Evolutionary conservation across 1,140 invertebrate species (phyloP).

Genomic region (Drosophila mayri): DNA sequence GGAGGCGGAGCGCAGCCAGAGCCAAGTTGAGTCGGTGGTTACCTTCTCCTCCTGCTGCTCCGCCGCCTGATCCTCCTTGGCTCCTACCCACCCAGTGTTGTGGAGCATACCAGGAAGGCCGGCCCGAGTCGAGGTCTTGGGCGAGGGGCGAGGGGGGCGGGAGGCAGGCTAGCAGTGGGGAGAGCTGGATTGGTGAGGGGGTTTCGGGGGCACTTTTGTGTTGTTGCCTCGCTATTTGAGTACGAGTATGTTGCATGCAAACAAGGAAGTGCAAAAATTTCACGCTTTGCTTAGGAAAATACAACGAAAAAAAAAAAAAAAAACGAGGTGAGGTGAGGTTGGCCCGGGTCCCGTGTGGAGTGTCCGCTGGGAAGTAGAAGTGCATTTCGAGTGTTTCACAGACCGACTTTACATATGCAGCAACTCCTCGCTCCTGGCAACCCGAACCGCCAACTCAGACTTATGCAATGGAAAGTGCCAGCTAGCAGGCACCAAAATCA

Average conservation of each 20-base stretch:
- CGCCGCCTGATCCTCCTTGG: constrained; percentile 6
- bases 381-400: constrained; percentile 56
- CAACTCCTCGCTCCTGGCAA: constrained; percentile 14
- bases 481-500: constrained; percentile 39
- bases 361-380: constrained; percentile 42
- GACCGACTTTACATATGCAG: constrained; percentile 17
- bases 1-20: constrained; percentile 24
- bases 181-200: background rate
- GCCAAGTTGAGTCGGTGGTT: constrained; percentile 62
- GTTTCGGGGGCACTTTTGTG: constrained; percentile 3
- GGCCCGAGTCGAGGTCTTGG: constrained; percentile 56
- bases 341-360: constrained; percentile 6
- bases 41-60: background rate
- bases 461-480: constrained; percentile 75
- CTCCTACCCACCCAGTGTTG: constrained; percentile 9
- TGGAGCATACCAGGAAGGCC: constrained; percentile 64
- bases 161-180: background rate
- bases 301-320: constrained; percentile 3
- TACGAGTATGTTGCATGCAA: constrained; percentile 58
- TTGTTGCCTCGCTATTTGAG: constrained; percentile 31
- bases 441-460: constrained; percentile 52
- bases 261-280: constrained; percentile 77
- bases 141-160: background rate
- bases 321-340: constrained; percentile 14
- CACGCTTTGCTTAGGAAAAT: constrained; percentile 45